Conservation (phyloP, 2,797 vertebrate species). For the Hippoglossus hippoglossus region DNA sequence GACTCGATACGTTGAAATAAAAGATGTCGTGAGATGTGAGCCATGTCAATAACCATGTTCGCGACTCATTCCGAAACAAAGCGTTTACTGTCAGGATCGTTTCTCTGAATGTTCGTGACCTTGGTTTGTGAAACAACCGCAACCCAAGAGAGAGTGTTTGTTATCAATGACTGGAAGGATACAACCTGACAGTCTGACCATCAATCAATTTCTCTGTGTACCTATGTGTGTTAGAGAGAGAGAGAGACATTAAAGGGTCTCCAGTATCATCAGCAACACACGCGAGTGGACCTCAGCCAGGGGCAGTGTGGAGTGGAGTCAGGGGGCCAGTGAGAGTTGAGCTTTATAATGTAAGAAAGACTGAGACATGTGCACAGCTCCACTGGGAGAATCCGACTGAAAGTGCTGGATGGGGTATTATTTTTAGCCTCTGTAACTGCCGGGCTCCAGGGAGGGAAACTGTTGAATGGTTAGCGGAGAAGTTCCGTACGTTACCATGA, state of each 20-base stretch:
- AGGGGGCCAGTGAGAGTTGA: constrained; percentile 28
- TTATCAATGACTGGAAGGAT: constrained; percentile 25
- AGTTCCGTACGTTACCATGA: not conserved
- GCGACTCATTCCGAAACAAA: no score
- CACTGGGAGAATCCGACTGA: constrained; percentile 25
- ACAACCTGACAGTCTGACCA: constrained; percentile 15
- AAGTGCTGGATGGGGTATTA: constrained; percentile 8
- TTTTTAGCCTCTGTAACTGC: not conserved
- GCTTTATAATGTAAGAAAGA: constrained; percentile 39
- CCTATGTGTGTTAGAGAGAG: not conserved
- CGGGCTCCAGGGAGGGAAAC: not conserved
- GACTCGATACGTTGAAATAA: no score
- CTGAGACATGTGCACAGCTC: constrained; percentile 21
- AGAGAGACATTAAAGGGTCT: constrained; percentile 11
- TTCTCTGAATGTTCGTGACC: no score
- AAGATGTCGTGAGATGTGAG: no score
- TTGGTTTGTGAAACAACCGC: constrained; percentile 22
- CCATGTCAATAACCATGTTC: no score
- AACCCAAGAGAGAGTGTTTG: constrained; percentile 25
- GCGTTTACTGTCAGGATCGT: no score
- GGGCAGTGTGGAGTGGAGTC: constrained; percentile 35
- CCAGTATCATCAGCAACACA: constrained; percentile 22
- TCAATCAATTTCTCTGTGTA: constrained; percentile 36
- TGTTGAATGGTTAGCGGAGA: not conserved
- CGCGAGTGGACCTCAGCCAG: constrained; percentile 23